Percentiles rank a stretch among this genome's conserved stretches.
These are phyloP conservation scores for Turdus rufiventris DNA, from an alignment of 2,113 vertebrate genomes.

Conservation along the genomic window DNA sequence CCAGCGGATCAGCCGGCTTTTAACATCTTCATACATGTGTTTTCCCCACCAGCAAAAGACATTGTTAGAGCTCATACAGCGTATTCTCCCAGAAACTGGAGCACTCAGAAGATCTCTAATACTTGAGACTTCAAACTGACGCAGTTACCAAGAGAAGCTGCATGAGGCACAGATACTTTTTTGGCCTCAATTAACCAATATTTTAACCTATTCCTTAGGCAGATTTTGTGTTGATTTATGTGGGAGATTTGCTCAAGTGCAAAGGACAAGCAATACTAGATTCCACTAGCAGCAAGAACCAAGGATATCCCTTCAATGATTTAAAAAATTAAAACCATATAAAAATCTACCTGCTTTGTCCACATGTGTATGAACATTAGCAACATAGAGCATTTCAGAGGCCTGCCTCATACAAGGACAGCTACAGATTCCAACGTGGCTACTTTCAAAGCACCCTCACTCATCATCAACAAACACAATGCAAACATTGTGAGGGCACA, in stretches of 20 bases:
- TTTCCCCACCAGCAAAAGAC: slow-evolving; percentile 21
- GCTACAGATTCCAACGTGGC: not conserved
- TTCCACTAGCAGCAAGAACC: not conserved
- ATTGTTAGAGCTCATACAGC: not conserved
- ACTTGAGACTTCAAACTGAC: not conserved
- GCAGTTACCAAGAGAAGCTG: not conserved
- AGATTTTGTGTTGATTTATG: slow-evolving; percentile 19
- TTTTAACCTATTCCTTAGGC: slow-evolving; percentile 13
- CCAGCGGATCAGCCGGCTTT: not conserved
- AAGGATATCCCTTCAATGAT: slow-evolving; percentile 6
- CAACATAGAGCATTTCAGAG: not conserved
- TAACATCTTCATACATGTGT: slow-evolving; percentile 1
- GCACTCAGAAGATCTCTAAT: not conserved
- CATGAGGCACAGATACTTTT: not conserved
- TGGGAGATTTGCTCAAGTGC: not conserved
- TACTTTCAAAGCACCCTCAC: not conserved
- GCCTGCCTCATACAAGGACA: not conserved
- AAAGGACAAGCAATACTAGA: slow-evolving; percentile 1
- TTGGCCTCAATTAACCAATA: not conserved
- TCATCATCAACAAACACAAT: not conserved
- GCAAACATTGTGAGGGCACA: slow-evolving; percentile 15
- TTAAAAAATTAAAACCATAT: slow-evolving; percentile 26
- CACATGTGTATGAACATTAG: not conserved
- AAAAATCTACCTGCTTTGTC: not conserved
- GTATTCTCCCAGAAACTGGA: not conserved